phyloP scores from a whole-genome alignment of 2,888 invertebrate genomes.

The Pristionchus fissidentatus region DNA sequence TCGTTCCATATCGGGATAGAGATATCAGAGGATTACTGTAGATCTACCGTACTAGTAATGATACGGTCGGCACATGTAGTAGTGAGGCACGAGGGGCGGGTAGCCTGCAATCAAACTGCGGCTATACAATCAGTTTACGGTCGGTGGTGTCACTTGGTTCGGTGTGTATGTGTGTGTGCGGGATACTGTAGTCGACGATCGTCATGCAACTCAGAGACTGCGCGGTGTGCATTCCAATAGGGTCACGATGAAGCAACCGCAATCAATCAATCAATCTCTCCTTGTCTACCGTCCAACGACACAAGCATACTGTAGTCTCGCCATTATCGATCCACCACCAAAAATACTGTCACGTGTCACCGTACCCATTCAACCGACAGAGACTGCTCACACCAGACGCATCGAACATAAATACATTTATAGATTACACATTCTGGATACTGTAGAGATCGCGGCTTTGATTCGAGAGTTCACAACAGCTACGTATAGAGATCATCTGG shows the following conservation, averaged over 20 bases:
- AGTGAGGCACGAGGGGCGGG: slow-evolving; percentile 13
- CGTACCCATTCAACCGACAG: slow-evolving; percentile 27
- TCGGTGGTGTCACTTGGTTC: background rate
- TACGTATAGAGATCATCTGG: background rate
- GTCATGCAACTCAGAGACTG: slow-evolving; percentile 9
- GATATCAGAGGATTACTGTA: background rate
- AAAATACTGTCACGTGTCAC: too few relatives aligned
- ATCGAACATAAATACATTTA: slow-evolving; percentile 18
- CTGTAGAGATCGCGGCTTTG: background rate
- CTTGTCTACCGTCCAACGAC: slow-evolving; percentile 4
- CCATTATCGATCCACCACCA: too few relatives aligned
- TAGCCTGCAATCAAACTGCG: background rate
- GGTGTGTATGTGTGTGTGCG: too few relatives aligned
- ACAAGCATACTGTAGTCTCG: slow-evolving; percentile 3
- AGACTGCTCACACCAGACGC: slow-evolving; percentile 14
- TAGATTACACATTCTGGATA: too few relatives aligned
- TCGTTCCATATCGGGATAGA: slow-evolving; percentile 17
- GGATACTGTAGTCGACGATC: slow-evolving; percentile 27
- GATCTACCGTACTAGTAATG: background rate
- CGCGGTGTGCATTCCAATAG: background rate
- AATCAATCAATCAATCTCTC: slow-evolving; percentile 14
- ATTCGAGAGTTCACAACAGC: background rate
- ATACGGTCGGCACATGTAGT: slow-evolving; percentile 7
- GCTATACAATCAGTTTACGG: background rate
- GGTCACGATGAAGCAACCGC: slow-evolving; percentile 4